These are phyloP conservation scores for Diorhabda carinulata DNA, from an alignment of 1,140 invertebrate genomes.

Conservation along the genomic window DNA sequence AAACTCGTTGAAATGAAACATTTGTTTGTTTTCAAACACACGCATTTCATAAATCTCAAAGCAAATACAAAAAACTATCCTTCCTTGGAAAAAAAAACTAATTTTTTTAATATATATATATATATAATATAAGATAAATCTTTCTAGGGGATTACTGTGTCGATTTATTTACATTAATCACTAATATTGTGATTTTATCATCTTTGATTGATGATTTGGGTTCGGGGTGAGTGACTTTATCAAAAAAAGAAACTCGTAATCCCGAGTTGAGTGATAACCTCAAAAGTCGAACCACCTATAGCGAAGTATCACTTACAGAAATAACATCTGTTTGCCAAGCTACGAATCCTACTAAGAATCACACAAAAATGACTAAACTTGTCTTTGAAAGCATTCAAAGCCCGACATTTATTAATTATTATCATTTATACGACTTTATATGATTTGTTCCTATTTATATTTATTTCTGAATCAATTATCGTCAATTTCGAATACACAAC, in stretches of 20 bases:
- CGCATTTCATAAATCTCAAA: too few species aligned
- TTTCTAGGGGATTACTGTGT: not conserved
- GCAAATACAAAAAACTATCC: too few species aligned
- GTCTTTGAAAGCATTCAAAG: too few species aligned
- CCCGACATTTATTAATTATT: too few species aligned
- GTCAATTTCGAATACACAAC: too few species aligned
- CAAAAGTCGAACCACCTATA: slow-evolving; percentile 1
- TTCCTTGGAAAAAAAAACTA: too few species aligned
- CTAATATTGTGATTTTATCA: slow-evolving; percentile 3
- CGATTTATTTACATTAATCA: slow-evolving; percentile 3
- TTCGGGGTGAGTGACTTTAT: slow-evolving; percentile 1
- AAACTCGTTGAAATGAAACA: too few species aligned
- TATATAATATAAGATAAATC: not conserved
- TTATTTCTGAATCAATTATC: too few species aligned
- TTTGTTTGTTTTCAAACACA: too few species aligned
- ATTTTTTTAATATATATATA: too few species aligned
- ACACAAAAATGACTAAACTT: not conserved
- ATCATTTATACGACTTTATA: too few species aligned
- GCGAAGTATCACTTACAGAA: not conserved
- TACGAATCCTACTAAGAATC: not conserved
- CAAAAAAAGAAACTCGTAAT: not conserved
- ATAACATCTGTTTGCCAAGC: not conserved
- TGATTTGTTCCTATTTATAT: too few species aligned
- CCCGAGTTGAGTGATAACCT: not conserved
- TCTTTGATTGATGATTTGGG: not conserved